Conservation (phyloP, 2,797 vertebrate species). For the Ibycter americanus region DNA sequence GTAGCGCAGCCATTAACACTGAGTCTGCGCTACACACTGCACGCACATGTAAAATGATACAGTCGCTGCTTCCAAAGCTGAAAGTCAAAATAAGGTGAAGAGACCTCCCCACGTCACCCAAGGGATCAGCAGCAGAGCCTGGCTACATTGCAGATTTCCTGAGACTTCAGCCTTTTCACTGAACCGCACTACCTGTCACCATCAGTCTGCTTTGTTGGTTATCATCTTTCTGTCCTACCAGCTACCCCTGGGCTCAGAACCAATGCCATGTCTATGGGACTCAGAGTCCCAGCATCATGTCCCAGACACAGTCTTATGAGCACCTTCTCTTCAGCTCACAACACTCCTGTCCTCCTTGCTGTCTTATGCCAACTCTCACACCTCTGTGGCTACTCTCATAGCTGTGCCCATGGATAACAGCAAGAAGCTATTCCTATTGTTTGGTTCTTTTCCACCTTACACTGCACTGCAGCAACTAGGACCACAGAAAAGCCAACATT, state of each 20-base stretch:
- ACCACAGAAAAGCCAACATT: not conserved
- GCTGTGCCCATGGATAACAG: not conserved
- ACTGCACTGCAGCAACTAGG: not conserved
- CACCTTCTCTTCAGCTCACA: not conserved
- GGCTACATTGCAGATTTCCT: not conserved
- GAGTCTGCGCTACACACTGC: not conserved
- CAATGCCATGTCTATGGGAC: fast-evolving
- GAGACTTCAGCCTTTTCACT: not conserved
- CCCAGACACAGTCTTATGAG: not conserved
- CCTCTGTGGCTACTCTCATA: not conserved
- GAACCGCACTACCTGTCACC: not conserved
- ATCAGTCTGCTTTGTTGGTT: not conserved
- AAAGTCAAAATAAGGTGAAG: not conserved
- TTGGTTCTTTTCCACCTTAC: not conserved
- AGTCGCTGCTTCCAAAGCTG: not conserved
- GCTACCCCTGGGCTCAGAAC: not conserved
- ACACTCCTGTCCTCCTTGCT: not conserved
- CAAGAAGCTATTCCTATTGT: not conserved
- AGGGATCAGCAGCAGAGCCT: not conserved
- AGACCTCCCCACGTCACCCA: fast-evolving
- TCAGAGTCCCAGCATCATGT: not conserved
- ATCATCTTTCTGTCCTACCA: not conserved
- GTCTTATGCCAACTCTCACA: not conserved
- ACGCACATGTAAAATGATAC: not conserved
- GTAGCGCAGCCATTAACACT: not conserved